Evolutionary conservation across 2,797 vertebrate species (phyloP).

Genomic region (Hapalemur alaotrensis): DNA sequence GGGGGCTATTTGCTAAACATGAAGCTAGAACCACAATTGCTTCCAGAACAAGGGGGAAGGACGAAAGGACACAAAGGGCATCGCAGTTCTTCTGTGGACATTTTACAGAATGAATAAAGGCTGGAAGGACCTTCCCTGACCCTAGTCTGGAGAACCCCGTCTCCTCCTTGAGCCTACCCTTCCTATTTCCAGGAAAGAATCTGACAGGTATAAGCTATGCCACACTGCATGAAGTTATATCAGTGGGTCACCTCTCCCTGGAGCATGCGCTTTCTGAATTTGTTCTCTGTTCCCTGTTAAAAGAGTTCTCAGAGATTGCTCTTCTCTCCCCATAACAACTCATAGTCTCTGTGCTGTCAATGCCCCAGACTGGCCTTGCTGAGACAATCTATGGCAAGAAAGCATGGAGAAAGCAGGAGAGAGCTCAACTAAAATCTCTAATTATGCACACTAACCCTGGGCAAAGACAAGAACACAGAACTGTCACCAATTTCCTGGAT

Average conservation of each 20-base stretch:
- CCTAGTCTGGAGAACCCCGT: neutral
- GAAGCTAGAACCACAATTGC: neutral
- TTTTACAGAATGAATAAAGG: neutral
- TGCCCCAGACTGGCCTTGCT: neutral
- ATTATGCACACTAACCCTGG: neutral
- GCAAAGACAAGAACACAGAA: neutral
- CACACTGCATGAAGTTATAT: neutral
- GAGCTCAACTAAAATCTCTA: neutral
- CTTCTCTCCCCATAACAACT: neutral
- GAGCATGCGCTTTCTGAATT: neutral
- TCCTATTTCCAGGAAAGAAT: neutral
- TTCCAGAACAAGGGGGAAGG: neutral
- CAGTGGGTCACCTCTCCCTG: neutral
- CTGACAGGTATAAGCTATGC: neutral
- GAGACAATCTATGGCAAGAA: neutral
- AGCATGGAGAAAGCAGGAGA: neutral
- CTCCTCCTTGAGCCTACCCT: neutral
- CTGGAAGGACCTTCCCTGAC: neutral
- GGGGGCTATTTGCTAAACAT: neutral
- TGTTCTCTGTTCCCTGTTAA: neutral
- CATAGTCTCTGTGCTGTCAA: neutral
- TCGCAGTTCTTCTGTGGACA: neutral
- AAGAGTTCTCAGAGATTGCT: neutral
- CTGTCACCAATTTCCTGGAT: rapidly evolving
- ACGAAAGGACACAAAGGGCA: neutral